Evolutionary conservation across 2,113 vertebrate genomes (phyloP).

Genomic region (Pandion haliaetus): DNA sequence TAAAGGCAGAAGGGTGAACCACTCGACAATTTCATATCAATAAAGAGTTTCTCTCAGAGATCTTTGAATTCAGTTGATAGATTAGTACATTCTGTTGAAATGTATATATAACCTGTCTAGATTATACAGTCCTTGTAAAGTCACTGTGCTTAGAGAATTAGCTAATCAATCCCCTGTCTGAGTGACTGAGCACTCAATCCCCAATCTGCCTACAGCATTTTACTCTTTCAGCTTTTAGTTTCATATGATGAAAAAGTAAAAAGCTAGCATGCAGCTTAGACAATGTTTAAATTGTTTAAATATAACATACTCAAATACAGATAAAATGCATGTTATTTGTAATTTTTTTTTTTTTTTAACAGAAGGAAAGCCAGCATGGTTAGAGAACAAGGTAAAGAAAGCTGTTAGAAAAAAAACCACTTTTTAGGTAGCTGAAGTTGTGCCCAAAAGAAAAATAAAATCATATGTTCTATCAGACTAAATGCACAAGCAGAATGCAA

Average conservation of each 20-base stretch:
- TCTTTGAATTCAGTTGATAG: not conserved
- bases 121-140: not conserved
- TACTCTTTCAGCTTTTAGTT: not conserved
- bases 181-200: not conserved
- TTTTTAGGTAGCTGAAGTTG: not conserved
- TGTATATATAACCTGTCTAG: not conserved
- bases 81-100: not conserved
- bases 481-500: not conserved
- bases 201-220: not conserved
- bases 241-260: not conserved
- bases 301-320: not conserved
- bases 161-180: not conserved
- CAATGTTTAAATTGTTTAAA: not conserved
- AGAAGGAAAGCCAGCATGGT: not conserved
- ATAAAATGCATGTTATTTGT: not conserved
- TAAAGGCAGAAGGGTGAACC: not conserved
- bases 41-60: not conserved
- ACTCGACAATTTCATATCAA: not conserved
- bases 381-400: not conserved
- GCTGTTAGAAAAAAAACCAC: not conserved
- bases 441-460: not conserved
- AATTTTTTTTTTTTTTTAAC: no score
- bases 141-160: not conserved
- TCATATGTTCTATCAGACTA: not conserved
- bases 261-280: not conserved